Percentiles rank a stretch among this genome's conserved stretches.
Evolutionary conservation across 2,797 vertebrate species (phyloP).

Genomic region (Halcyon smyrnensis): DNA sequence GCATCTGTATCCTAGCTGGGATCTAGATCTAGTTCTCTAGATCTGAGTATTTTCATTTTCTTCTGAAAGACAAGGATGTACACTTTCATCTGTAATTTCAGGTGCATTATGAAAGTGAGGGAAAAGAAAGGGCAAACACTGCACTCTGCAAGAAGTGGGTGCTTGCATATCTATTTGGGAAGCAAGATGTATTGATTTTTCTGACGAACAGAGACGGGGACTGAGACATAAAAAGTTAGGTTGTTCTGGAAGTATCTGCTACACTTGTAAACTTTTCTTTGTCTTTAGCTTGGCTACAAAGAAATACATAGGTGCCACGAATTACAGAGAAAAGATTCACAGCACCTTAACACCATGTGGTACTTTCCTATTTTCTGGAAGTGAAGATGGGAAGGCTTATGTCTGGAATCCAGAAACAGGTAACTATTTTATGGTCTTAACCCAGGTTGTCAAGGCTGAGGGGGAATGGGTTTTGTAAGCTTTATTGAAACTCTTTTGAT

Average conservation of each 20-base stretch:
- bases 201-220: neutral
- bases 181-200: neutral
- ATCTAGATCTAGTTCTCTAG: neutral
- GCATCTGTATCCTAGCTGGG: neutral
- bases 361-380: slow-evolving; percentile 95
- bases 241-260: neutral
- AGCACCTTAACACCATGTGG: slow-evolving; percentile 95
- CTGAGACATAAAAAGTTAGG: neutral
- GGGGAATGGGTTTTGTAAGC: neutral
- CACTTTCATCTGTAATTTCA: neutral
- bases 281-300: slow-evolving; percentile 87
- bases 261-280: neutral
- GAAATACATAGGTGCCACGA: slow-evolving; percentile 92
- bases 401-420: slow-evolving; percentile 98
- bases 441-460: neutral
- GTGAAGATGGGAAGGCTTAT: slow-evolving; percentile 93
- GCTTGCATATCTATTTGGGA: neutral
- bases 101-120: neutral
- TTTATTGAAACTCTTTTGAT: neutral
- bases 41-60: neutral
- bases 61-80: neutral
- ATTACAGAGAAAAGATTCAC: slow-evolving; percentile 93
- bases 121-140: neutral
- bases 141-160: neutral
- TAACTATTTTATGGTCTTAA: slow-evolving; percentile 54